phyloP scores from a whole-genome alignment of 1,140 invertebrate species.

The Nixonia krombeini region DNA sequence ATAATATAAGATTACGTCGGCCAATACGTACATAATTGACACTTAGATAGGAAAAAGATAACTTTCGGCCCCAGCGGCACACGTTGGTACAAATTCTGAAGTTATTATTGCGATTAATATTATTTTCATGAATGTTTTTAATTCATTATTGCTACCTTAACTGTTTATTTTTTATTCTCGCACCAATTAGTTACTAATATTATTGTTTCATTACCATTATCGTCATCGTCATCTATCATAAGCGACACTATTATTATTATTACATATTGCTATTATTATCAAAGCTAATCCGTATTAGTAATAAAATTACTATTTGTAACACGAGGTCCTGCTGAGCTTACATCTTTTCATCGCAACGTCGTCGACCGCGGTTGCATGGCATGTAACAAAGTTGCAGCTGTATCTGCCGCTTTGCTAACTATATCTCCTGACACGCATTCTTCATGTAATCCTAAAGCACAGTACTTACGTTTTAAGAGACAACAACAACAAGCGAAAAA shows the following conservation, averaged over 20 bases:
- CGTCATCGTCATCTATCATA: neutral
- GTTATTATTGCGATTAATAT: slow-evolving; percentile 19
- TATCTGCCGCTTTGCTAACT: slow-evolving; percentile 11
- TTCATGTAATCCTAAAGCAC: slow-evolving; percentile 12
- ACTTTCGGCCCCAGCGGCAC: slow-evolving; percentile 46
- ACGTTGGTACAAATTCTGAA: slow-evolving; percentile 55
- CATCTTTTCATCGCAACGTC: neutral
- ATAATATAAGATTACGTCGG: slow-evolving; percentile 27
- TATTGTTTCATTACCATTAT: neutral
- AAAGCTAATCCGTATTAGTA: slow-evolving; percentile 6
- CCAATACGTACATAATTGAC: slow-evolving; percentile 38
- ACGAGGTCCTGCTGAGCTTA: slow-evolving; percentile 8
- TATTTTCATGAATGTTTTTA: slow-evolving; percentile 1
- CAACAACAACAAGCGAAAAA: too few species aligned
- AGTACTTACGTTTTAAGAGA: neutral
- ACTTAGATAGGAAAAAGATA: slow-evolving; percentile 44
- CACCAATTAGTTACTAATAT: slow-evolving; percentile 1
- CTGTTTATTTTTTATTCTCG: too few species aligned
- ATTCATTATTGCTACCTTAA: neutral
- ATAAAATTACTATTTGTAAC: slow-evolving; percentile 20
- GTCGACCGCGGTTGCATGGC: neutral
- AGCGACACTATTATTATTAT: neutral
- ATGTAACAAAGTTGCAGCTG: slow-evolving; percentile 8
- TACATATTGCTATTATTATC: neutral
- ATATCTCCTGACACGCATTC: slow-evolving; percentile 15